phyloP scores from a whole-genome alignment of 2,888 invertebrate genomes.

The Gymnoscelis rufifasciata region DNA sequence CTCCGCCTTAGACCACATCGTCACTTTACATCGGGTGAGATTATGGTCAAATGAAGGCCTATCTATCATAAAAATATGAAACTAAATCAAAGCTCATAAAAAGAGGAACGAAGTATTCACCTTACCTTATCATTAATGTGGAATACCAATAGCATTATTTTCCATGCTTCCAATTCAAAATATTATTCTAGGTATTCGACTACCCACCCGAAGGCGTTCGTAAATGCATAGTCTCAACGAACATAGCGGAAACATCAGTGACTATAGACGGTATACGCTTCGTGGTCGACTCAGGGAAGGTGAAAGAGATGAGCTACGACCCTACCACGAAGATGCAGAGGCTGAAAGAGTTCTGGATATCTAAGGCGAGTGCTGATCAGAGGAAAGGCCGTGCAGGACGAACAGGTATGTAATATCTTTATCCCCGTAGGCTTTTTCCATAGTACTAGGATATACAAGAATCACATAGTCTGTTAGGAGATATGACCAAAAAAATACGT shows the following conservation, averaged over 20 bases:
- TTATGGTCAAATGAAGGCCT: too few species aligned
- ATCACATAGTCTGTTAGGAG: too few species aligned
- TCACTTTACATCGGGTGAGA: too few species aligned
- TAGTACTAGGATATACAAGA: neutral
- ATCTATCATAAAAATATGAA: too few species aligned
- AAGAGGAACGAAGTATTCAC: too few species aligned
- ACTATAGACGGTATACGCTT: slow-evolving; percentile 99
- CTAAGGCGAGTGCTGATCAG: slow-evolving; percentile 98
- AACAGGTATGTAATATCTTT: slow-evolving; percentile 76
- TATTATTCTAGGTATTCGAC: slow-evolving; percentile 92
- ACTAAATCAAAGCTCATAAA: too few species aligned
- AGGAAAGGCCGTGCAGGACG: slow-evolving; percentile 97
- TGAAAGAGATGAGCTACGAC: slow-evolving; percentile 98
- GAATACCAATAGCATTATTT: too few species aligned
- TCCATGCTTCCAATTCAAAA: too few species aligned
- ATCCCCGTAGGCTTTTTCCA: neutral
- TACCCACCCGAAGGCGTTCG: slow-evolving; percentile 95
- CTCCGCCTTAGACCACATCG: too few species aligned
- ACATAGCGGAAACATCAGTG: slow-evolving; percentile 99
- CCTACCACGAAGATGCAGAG: slow-evolving; percentile 92
- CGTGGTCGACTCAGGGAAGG: slow-evolving; percentile 97
- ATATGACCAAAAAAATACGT: too few species aligned
- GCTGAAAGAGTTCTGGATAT: slow-evolving; percentile 96
- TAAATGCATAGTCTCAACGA: slow-evolving; percentile 98
- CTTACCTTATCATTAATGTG: too few species aligned